A percentile compares a stretch with the other conserved stretches of the same genome.
phyloP scores from a whole-genome alignment of 2,113 vertebrate genomes.

The Tonatia bakeri region DNA sequence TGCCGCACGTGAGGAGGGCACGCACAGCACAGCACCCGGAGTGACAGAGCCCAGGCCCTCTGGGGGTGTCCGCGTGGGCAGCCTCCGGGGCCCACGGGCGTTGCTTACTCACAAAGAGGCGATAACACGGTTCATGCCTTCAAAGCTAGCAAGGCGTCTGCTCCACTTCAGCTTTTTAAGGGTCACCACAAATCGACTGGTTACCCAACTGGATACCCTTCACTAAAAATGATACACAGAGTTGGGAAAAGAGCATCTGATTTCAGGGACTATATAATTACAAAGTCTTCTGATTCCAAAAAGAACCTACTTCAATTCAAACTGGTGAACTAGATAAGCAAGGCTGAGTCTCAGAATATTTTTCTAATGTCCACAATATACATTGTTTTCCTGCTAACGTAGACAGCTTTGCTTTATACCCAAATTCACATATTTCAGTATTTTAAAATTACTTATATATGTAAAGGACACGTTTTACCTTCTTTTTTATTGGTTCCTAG shows the following conservation, averaged over 20 bases:
- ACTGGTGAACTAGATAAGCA: neutral
- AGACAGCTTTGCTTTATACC: neutral
- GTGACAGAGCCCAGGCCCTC: neutral
- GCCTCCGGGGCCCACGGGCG: neutral
- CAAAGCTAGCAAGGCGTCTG: neutral
- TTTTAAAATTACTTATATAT: neutral
- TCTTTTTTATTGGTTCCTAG: constrained; percentile 3
- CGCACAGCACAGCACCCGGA: neutral
- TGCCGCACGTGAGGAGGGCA: neutral
- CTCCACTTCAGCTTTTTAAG: neutral
- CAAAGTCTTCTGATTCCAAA: constrained; percentile 25
- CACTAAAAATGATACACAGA: neutral
- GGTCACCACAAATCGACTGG: neutral
- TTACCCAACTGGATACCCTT: neutral
- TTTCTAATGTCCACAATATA: neutral
- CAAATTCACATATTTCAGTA: neutral
- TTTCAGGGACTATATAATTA: neutral
- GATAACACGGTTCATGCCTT: neutral
- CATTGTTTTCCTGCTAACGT: neutral
- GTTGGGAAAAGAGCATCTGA: neutral
- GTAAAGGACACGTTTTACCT: neutral
- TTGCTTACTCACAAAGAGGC: neutral
- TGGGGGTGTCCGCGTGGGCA: neutral
- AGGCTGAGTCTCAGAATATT: neutral
- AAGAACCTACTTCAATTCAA: constrained; percentile 18